Conservation (phyloP, 2,113 vertebrate species). For the Halichoeres trimaculatus region DNA sequence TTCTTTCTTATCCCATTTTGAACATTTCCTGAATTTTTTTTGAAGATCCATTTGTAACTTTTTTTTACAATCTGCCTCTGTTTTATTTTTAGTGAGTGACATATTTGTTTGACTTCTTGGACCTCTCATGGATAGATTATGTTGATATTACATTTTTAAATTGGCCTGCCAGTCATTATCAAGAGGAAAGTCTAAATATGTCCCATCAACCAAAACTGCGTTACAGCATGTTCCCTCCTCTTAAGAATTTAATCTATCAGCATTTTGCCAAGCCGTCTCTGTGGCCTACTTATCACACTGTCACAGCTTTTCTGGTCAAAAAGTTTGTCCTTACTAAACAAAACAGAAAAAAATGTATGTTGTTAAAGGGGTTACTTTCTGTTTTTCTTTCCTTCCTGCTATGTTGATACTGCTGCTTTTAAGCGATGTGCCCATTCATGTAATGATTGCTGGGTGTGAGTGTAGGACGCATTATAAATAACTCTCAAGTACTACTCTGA, state of each 20-base stretch:
- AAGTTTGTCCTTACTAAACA: conserved; percentile 13
- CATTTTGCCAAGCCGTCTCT: conserved; percentile 22
- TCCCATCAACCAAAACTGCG: conserved; percentile 28
- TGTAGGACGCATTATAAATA: conserved; percentile 72
- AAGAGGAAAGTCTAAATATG: conserved; percentile 39
- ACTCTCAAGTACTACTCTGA: conserved; percentile 66
- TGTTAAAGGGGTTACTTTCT: conserved; percentile 29
- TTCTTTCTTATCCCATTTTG: no score
- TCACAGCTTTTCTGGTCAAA: conserved; percentile 40
- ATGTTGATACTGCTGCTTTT: conserved; percentile 34
- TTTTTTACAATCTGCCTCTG: neutral
- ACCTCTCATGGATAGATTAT: conserved; percentile 1
- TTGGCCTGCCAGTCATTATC: conserved; percentile 29
- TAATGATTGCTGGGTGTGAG: conserved; percentile 36
- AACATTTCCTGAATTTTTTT: no score
- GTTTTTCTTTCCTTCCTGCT: conserved; percentile 15
- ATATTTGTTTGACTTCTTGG: conserved; percentile 16
- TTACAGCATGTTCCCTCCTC: conserved; percentile 39
- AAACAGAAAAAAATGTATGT: neutral
- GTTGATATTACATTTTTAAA: conserved; percentile 27
- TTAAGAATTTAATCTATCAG: conserved; percentile 56
- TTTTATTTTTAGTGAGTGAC: conserved; percentile 7
- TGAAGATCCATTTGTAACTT: no score
- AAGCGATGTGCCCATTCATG: conserved; percentile 43
- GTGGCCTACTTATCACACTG: conserved; percentile 50